Base-by-base conservation (phyloP, 2,113 vertebrate species). In the Candoia aspera region DNA sequence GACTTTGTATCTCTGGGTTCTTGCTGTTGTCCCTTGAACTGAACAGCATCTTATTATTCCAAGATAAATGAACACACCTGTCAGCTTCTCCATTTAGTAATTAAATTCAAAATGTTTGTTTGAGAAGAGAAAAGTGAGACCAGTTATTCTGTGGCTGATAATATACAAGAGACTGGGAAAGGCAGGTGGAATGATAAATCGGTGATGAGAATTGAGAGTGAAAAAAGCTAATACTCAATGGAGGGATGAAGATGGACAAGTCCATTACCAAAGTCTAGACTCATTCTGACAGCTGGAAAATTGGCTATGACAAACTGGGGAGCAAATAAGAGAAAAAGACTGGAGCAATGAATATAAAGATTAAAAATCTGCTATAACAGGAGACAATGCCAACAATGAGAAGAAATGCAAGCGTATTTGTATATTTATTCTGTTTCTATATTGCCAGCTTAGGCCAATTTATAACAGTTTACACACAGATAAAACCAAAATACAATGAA, bases 221-320 rank as follows among this genome's bases (percentile, higher is more conserved):
- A 94, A 55, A 90, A n/a, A 1, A 94, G 91, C 59, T 42, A 49
- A 79, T 9, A 62, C 0, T 2, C 84, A 94, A 21, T 57, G 68
- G 62, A 91, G 29, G 91, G 84, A 95, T 94, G 93, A 95, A 95
- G 93, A 94, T 49, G 92, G 94, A 91, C 90, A 88, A 60, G 46
- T 8, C 57, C 17, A 86, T 94, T 96, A 94, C 90, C 9, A 92
- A 93, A 92, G 46, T 91, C 11, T 13, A 93, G 94, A 15, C 93
- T 73, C 33, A 54, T 91, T 93, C 91, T 95, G 91, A 58, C 62
- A 86, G 83, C 68, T 90, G 90, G 93, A 94, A 93, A 55, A 93
- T 94, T 90, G 93, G 90, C 57, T 17, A 84, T 53, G 89, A 93
- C 33, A 62, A 91, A 88, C 23, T 21, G 13, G 59, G 42, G 46